Evolutionary conservation across 2,797 vertebrate genomes (phyloP), one percentile per base, ranked within the genome.

Genomic region (Heterohyrax brucei): DNA sequence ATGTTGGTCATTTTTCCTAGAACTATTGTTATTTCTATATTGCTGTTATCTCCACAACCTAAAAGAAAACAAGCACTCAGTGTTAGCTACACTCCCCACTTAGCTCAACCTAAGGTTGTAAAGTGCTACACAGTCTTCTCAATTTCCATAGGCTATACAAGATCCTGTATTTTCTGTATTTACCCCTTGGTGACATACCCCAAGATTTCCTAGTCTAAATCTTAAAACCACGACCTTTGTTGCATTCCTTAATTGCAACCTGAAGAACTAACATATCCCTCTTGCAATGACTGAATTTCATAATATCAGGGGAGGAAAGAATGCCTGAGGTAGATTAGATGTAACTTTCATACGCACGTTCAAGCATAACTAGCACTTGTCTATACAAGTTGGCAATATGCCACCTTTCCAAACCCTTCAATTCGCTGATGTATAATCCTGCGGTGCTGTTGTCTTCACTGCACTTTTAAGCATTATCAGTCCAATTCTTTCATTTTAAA

Each of bases 191-290:
- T 72, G 62, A 81, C 92, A 93, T 78, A 39, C 89, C 44, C 83
- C 88, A 94, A 93, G 53, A 75, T 62, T 94, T 80, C 77, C 50
- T 28, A 90, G 46, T 79, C 76, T 24, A 90, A 80, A 18, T 80
- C 76, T 94, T 75, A 94, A 72, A 66, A 81, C 33, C n/a, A 91
- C n/a, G 76, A 75, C 48, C 44, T 73, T 7, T 64, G 62, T 28
- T 83, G 72, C 10, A 94, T 61, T 66, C 70, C 28, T 91, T 83
- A 84, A 46, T 91, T 28, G 83, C 26, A 87, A 94, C 64, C 16
- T 85, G 22, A 10, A 89, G 95, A 53, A 86, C n/a, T 73, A 94
- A 93, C 39, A 73, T 80, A 84, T 22, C 93, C 59, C 91, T 82
- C 68, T 59, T 95, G 46, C 28, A 93, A 62, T 21, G 46, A 30